Evolutionary conservation across 2,888 invertebrate genomes (phyloP).

Genomic region (Andrena dorsata): DNA sequence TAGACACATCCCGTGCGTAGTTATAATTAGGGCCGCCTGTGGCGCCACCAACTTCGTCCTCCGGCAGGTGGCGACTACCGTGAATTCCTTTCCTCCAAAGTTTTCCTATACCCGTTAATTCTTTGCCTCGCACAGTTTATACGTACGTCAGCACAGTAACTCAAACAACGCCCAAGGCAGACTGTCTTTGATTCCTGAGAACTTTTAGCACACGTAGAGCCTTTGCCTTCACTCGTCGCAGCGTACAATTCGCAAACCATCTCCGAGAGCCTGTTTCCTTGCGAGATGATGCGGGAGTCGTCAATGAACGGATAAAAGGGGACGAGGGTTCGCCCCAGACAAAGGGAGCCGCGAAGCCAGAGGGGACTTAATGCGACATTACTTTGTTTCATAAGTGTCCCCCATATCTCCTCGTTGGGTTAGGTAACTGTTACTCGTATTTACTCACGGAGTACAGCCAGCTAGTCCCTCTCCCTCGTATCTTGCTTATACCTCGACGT

Average conservation of each 20-base stretch:
- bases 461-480: neutral
- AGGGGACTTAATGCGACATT: conserved; percentile 71
- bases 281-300: conserved; percentile 46
- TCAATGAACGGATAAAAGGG: conserved; percentile 52
- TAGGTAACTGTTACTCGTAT: conserved; percentile 41
- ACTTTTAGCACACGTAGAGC: neutral
- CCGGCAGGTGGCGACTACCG: too few relatives aligned
- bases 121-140: neutral
- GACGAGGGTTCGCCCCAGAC: conserved; percentile 27
- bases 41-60: too few relatives aligned
- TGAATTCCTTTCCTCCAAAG: neutral
- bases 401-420: conserved; percentile 46
- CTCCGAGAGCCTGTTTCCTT: conserved; percentile 19
- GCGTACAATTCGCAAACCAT: conserved; percentile 17
- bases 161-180: neutral
- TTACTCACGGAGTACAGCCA: conserved; percentile 5
- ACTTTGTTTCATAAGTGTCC: conserved; percentile 75
- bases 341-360: conserved; percentile 36
- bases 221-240: conserved; percentile 26
- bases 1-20: too few relatives aligned
- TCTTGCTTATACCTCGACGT: conserved; percentile 29
- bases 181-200: neutral
- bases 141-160: neutral
- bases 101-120: neutral
- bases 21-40: too few relatives aligned